These are phyloP conservation scores for Odontocerum albicorne DNA, from an alignment of 2,888 invertebrate species.

Conservation along the genomic window DNA sequence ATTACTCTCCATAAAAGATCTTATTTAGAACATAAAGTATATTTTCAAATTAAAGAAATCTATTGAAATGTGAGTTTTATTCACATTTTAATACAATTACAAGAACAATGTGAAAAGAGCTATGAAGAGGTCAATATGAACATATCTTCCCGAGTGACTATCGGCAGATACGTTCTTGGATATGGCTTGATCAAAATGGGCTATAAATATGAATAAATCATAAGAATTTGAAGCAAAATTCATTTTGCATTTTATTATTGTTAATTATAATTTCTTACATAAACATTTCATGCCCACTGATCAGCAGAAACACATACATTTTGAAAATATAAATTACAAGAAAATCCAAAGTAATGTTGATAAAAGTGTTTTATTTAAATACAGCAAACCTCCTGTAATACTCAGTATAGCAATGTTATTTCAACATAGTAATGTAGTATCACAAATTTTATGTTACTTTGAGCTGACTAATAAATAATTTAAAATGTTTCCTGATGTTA, in stretches of 20 bases:
- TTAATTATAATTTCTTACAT: conserved; percentile 35
- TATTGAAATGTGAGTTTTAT: too few relatives aligned
- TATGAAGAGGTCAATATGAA: too few relatives aligned
- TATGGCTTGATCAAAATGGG: too few relatives aligned
- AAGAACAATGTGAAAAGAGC: too few relatives aligned
- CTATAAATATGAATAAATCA: conserved; percentile 29
- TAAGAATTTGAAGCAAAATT: conserved; percentile 34
- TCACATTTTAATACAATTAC: too few relatives aligned
- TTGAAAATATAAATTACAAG: conserved; percentile 35
- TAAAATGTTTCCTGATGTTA: conserved; percentile 6
- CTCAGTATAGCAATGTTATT: conserved; percentile 16
- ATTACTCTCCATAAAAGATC: too few relatives aligned
- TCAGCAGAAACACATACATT: conserved; percentile 35
- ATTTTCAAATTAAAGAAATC: too few relatives aligned
- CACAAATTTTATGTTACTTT: conserved; percentile 26
- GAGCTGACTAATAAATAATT: conserved; percentile 30
- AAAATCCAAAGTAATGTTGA: conserved; percentile 21
- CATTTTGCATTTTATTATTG: conserved; percentile 35
- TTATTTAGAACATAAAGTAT: too few relatives aligned
- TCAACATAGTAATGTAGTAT: conserved; percentile 23
- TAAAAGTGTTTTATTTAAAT: conserved; percentile 17
- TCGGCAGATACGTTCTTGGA: too few relatives aligned
- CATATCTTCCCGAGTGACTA: too few relatives aligned
- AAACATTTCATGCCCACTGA: conserved; percentile 36
- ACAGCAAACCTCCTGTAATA: conserved; percentile 20